A percentile compares a stretch with the other conserved stretches of the same genome.
Evolutionary conservation across 1,140 invertebrate species (phyloP).

Genomic region (Cydia fagiglandana): DNA sequence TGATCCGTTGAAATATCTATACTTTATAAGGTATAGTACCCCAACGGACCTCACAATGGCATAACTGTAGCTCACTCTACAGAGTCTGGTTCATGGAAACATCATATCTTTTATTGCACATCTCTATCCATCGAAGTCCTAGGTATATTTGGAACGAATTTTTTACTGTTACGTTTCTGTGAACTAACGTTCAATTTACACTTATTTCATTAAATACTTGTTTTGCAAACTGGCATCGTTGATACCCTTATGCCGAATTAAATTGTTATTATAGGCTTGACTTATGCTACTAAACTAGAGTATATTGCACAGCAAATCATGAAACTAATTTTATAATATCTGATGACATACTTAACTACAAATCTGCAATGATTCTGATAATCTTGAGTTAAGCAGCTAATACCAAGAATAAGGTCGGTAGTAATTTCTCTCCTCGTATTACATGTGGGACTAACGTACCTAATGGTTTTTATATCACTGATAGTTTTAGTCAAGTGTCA

Average conservation of each 20-base stretch:
- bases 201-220: background rate
- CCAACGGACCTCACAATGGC: slow-evolving; percentile 46
- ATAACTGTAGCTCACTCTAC: slow-evolving; percentile 58
- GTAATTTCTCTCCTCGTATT: slow-evolving; percentile 19
- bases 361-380: too few relatives aligned
- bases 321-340: too few relatives aligned
- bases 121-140: background rate
- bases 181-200: background rate
- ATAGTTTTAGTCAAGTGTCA: slow-evolving; percentile 45
- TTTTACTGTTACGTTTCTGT: background rate
- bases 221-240: background rate
- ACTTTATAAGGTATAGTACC: slow-evolving; percentile 33
- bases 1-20: slow-evolving; percentile 51
- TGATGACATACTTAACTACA: too few relatives aligned
- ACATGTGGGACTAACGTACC: slow-evolving; percentile 32
- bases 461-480: background rate
- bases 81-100: slow-evolving; percentile 42
- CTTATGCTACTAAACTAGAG: too few relatives aligned
- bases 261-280: too few relatives aligned
- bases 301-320: too few relatives aligned
- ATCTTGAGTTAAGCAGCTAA: too few relatives aligned
- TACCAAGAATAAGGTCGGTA: background rate
- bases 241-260: background rate
- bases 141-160: background rate
- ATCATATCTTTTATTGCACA: slow-evolving; percentile 25